A percentile compares a stretch with the other conserved stretches of the same genome.
phyloP scores from a whole-genome alignment of 2,113 vertebrate genomes.

The Antechinus stuartii region DNA sequence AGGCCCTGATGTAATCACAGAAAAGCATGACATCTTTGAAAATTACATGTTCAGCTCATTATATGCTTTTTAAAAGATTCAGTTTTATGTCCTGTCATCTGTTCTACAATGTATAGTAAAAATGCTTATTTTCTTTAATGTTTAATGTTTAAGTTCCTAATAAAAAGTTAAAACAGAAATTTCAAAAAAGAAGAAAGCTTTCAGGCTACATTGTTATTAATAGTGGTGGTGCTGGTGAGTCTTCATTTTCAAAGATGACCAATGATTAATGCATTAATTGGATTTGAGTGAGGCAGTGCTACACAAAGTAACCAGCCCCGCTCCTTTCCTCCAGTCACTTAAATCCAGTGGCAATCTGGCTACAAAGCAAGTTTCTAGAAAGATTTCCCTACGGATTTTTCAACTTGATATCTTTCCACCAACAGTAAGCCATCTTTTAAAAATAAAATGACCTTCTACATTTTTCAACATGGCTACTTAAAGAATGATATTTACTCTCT shows the following conservation, averaged over 20 bases:
- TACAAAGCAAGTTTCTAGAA: not conserved
- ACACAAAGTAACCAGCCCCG: too few species aligned
- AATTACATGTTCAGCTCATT: not conserved
- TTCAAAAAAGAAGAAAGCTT: not conserved
- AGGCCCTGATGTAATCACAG: not conserved
- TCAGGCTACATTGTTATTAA: not conserved
- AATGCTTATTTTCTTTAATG: not conserved
- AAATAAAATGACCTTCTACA: not conserved
- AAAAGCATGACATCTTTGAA: not conserved
- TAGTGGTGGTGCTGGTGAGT: not conserved
- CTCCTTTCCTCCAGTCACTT: not conserved
- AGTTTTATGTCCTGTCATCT: not conserved
- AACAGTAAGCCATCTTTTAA: constrained; percentile 33
- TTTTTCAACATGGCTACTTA: not conserved
- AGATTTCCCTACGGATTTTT: not conserved
- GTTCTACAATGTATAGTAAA: not conserved
- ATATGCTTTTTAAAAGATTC: not conserved
- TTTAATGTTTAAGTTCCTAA: not conserved
- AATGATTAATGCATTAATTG: not conserved
- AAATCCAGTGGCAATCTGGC: not conserved
- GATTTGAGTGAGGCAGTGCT: not conserved
- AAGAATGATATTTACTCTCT: not conserved
- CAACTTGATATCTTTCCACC: not conserved
- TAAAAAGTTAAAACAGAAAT: not conserved
- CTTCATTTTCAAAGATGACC: not conserved